Evolutionary conservation across 2,113 vertebrate genomes (phyloP).

Genomic region (Cyrtonyx montezumae): DNA sequence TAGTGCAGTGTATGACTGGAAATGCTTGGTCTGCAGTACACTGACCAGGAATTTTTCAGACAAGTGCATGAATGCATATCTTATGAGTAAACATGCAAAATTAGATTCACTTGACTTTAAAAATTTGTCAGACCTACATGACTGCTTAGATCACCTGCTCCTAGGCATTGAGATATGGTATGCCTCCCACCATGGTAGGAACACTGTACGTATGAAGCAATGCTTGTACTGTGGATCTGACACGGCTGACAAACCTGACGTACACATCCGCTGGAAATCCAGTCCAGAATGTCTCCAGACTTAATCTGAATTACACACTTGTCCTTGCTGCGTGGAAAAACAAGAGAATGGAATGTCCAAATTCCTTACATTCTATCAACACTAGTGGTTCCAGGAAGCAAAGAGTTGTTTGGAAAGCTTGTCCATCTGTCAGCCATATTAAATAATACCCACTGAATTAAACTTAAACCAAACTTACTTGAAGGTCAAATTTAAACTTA

Average conservation of each 20-base stretch:
- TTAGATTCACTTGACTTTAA: not conserved
- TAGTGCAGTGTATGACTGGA: rapidly evolving
- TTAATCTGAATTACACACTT: not conserved
- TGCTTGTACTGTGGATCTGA: not conserved
- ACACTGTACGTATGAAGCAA: not conserved
- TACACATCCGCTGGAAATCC: not conserved
- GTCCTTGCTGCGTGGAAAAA: not conserved
- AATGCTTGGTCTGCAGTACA: rapidly evolving
- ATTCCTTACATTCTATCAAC: not conserved
- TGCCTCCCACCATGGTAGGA: rapidly evolving
- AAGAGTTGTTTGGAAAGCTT: not conserved
- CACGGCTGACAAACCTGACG: not conserved
- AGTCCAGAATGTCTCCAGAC: not conserved
- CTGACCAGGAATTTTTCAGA: not conserved
- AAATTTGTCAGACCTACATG: not conserved
- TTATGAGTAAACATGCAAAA: not conserved
- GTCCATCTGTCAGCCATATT: not conserved
- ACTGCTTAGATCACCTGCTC: too few species aligned
- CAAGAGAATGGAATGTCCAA: not conserved
- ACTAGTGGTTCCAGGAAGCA: not conserved
- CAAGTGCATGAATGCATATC: not conserved
- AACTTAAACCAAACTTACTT: not conserved
- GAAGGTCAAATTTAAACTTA: not conserved
- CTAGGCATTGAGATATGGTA: not conserved
- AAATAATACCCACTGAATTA: not conserved